A percentile compares a stretch with the other conserved stretches of the same genome.
phyloP scores from a whole-genome alignment of 2,888 invertebrate species.

The Monopis laevigella region DNA sequence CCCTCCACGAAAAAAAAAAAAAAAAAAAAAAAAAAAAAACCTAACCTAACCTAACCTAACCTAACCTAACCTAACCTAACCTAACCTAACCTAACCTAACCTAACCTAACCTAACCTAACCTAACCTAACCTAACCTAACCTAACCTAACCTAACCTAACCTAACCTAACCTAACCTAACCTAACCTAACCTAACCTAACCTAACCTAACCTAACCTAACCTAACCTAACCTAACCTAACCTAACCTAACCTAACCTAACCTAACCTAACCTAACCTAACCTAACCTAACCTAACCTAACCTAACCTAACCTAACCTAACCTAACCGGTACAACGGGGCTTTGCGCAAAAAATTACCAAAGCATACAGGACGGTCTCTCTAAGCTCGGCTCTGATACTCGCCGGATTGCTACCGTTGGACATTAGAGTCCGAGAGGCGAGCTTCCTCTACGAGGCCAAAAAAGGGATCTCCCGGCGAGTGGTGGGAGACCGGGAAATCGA shows the following conservation, averaged over 20 bases:
- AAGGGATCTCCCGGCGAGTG: not conserved
- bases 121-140: too few species aligned
- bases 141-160: too few species aligned
- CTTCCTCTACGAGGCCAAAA: too few species aligned
- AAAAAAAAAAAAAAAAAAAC: slow-evolving; percentile 11
- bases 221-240: slow-evolving; percentile 16
- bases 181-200: slow-evolving; percentile 8
- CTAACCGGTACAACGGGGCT: slow-evolving; percentile 3
- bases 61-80: too few species aligned
- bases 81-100: too few species aligned
- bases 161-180: slow-evolving; percentile 19
- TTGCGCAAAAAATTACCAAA: slow-evolving; percentile 1
- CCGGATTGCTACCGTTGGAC: not conserved
- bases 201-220: slow-evolving; percentile 17
- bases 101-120: too few species aligned
- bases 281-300: slow-evolving; percentile 15
- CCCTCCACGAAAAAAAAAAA: not conserved
- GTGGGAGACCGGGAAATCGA: not conserved
- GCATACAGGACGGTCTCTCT: too few species aligned
- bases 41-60: too few species aligned
- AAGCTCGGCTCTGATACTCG: too few species aligned
- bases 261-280: too few species aligned
- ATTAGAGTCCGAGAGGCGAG: not conserved
- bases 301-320: slow-evolving; percentile 9
- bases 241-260: too few species aligned